phyloP scores from a whole-genome alignment of 2,113 vertebrate species.

The Forbesichthys agassizii region DNA sequence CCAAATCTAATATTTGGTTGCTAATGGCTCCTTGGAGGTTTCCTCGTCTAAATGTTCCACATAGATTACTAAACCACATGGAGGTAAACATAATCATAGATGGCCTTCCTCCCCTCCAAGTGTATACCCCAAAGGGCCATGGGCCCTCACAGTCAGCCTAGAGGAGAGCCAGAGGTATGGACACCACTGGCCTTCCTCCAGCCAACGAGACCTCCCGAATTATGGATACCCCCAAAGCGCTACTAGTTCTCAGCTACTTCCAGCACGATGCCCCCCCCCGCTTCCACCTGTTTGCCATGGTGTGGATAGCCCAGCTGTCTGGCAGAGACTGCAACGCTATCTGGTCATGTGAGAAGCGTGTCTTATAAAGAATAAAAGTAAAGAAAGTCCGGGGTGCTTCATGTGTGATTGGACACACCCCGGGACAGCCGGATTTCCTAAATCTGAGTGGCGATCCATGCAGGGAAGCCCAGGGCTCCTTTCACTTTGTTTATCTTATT shows the following conservation, averaged over 20 bases:
- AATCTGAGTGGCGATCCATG: slow-evolving; percentile 61
- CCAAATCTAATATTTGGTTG: slow-evolving; percentile 80
- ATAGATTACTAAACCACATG: slow-evolving; percentile 64
- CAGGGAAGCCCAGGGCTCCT: slow-evolving; percentile 38
- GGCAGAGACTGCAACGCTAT: slow-evolving; percentile 53
- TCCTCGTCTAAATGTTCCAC: slow-evolving; percentile 66
- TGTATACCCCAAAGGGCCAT: slow-evolving; percentile 49
- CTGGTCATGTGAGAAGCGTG: slow-evolving; percentile 79
- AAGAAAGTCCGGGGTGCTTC: slow-evolving; percentile 40
- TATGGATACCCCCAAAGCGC: slow-evolving; percentile 8
- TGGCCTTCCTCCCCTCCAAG: slow-evolving; percentile 20
- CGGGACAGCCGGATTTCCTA: slow-evolving; percentile 63
- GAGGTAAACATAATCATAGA: slow-evolving; percentile 49
- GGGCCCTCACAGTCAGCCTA: slow-evolving; percentile 8
- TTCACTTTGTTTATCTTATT: slow-evolving; percentile 71
- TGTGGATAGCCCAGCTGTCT: slow-evolving; percentile 65
- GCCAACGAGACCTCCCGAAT: slow-evolving; percentile 18
- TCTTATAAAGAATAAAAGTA: slow-evolving; percentile 64
- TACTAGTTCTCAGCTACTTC: slow-evolving; percentile 32
- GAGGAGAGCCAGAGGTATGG: slow-evolving; percentile 19
- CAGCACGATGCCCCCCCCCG: slow-evolving; percentile 21
- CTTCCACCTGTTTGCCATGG: slow-evolving; percentile 68
- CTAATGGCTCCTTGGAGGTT: slow-evolving; percentile 75
- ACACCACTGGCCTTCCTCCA: slow-evolving; percentile 8
- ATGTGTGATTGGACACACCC: slow-evolving; percentile 58